Percentiles rank a stretch among this genome's conserved stretches.
Conservation (phyloP, 2,113 vertebrate genomes). For the Dasyprocta punctata region DNA sequence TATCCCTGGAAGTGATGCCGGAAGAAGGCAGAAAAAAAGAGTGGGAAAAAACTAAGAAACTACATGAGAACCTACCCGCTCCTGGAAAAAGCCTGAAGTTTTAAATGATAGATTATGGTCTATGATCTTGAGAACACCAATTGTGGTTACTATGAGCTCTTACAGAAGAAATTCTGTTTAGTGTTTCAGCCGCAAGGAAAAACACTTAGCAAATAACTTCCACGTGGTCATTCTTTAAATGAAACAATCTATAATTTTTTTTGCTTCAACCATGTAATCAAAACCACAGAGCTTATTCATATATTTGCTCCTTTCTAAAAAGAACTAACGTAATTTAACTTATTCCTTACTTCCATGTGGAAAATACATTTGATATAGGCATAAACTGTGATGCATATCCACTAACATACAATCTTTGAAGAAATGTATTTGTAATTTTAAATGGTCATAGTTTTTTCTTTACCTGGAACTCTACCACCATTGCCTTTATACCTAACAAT, state of each 20-base stretch:
- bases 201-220: not conserved
- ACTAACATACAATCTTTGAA: not conserved
- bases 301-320: not conserved
- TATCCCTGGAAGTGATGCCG: not conserved
- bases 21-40: not conserved
- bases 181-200: not conserved
- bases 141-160: not conserved
- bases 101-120: not conserved
- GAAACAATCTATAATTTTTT: not conserved
- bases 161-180: not conserved
- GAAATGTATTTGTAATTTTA: not conserved
- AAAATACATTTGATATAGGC: not conserved
- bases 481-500: not conserved
- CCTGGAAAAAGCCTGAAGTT: not conserved
- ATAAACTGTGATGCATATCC: not conserved
- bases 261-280: not conserved
- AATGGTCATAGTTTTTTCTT: not conserved
- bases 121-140: not conserved
- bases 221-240: not conserved
- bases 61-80: not conserved
- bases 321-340: not conserved
- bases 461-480: not conserved
- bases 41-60: not conserved
- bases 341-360: not conserved
- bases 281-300: not conserved